Evolutionary conservation across 2,797 vertebrate species (phyloP), one percentile per base, ranked within the genome.

Genomic region (Amblyopsis hoosieri): DNA sequence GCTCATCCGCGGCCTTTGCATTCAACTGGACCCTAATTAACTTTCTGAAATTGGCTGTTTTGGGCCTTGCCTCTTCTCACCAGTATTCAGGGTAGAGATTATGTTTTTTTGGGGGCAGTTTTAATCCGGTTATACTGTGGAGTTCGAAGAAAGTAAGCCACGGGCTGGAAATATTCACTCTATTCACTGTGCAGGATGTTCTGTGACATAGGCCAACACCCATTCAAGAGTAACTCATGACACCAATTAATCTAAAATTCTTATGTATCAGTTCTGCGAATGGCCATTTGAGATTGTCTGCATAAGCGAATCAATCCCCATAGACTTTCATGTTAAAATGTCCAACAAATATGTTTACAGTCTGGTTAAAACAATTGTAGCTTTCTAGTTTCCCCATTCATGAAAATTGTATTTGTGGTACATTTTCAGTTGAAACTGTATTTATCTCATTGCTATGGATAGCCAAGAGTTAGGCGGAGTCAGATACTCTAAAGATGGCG

Each of bases 21-120:
- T 76, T 82, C 80, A 80, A 80, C 75, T 69, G 1, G 83, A 76
- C 80, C 68, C 67, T 87, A 88, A 89, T 91, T 89, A 87, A 81
- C 84, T 84, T 75, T 69, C 69, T 76, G 70, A 79, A 88, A 86
- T 87, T 86, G 76, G 68, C 57, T 67, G 62, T 64, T 75, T 84
- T 79, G 69, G 61, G 68, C 58, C 73, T 76, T 51, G 2, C 42
- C 72, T 67, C 74, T 79, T n/a, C 67, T 74, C 61, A 7, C 52
- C 59, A 71, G 31, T 66, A 60, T 83, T 84, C 75, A 80, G 37
- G 66, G 57, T 54, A 61, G 50, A 79, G 77, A 86, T 88, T 79
- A 85, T 75, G 49, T 78, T 69, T 74, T n/a, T 69, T 69, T 54
- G 72, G 57, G 68, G 75, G 67, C 66, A 75, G 55, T 67, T 74